Evolutionary conservation across 2,888 invertebrate genomes (phyloP).

Genomic region (Euphydryas editha): DNA sequence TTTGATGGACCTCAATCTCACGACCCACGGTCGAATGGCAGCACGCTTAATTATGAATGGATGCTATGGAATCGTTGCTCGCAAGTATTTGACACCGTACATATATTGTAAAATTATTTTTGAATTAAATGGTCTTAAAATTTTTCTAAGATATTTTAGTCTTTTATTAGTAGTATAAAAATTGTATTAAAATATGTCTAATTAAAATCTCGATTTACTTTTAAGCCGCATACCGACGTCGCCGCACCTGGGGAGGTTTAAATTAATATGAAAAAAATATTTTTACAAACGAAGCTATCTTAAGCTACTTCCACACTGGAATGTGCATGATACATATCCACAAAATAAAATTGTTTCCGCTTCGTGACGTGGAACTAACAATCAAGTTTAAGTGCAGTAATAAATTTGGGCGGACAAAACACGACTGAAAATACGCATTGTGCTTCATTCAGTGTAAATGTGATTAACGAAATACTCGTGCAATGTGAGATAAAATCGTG

Average conservation of each 20-base stretch:
- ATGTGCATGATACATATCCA: conserved; percentile 30
- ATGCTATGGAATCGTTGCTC: conserved; percentile 58
- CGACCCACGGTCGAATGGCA: conserved; percentile 58
- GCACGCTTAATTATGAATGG: conserved; percentile 70
- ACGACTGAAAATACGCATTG: conserved; percentile 45
- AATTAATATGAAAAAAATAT: conserved; percentile 59
- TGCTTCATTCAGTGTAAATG: conserved; percentile 45
- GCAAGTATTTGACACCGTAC: conserved; percentile 10
- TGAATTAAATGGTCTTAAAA: background rate
- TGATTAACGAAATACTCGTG: conserved; percentile 47
- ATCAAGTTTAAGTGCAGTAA: conserved; percentile 48
- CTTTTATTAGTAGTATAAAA: conserved; percentile 26
- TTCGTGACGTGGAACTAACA: conserved; percentile 47
- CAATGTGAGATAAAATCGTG: conserved; percentile 43
- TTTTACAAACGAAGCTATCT: conserved; percentile 47
- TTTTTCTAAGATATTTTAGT: background rate
- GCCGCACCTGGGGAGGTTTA: conserved; percentile 72
- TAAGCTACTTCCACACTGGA: conserved; percentile 42
- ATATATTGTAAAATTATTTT: background rate
- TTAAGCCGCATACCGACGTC: conserved; percentile 63
- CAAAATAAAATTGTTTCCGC: conserved; percentile 45
- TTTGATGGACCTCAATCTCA: conserved; percentile 73
- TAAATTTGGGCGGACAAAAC: conserved; percentile 47
- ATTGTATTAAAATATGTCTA: conserved; percentile 66
- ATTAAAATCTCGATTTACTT: conserved; percentile 74